Conservation (phyloP, 2,888 invertebrate genomes). For the Callyntrura guangdongensis region DNA sequence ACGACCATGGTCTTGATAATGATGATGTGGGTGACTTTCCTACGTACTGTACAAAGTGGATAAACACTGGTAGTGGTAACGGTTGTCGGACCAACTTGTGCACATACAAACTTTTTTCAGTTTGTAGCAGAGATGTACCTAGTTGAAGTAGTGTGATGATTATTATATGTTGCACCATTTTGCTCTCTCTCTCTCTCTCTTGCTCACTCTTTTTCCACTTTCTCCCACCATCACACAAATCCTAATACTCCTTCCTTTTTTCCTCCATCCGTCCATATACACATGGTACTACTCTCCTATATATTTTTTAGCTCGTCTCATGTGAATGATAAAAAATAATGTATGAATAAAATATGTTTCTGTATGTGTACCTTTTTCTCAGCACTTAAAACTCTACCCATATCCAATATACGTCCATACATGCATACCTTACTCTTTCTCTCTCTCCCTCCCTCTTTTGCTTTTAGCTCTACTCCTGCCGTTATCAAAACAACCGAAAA, state of each 20-base stretch:
- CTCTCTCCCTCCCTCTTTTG: neutral
- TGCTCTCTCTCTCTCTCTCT: constrained; percentile 25
- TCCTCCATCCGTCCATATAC: constrained; percentile 9
- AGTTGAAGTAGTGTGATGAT: constrained; percentile 10
- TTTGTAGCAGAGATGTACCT: neutral
- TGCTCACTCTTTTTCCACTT: constrained; percentile 18
- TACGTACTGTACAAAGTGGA: neutral
- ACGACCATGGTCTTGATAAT: constrained; percentile 2
- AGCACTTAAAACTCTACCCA: neutral
- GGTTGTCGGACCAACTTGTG: neutral
- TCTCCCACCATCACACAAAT: constrained; percentile 38
- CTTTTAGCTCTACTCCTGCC: neutral
- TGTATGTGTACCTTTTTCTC: neutral
- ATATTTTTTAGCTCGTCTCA: constrained; percentile 9
- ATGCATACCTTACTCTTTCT: constrained; percentile 3
- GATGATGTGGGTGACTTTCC: constrained; percentile 13
- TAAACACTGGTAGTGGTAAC: neutral
- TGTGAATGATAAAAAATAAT: neutral
- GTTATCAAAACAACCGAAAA: constrained; percentile 43
- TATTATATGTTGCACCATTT: constrained; percentile 47
- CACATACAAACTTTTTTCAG: neutral
- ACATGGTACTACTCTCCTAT: no score
- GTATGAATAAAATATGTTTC: neutral
- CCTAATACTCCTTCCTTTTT: neutral
- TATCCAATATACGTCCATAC: constrained; percentile 3